Evolutionary conservation across 1,140 invertebrate species (phyloP).

Genomic region (Contarinia nasturtii): DNA sequence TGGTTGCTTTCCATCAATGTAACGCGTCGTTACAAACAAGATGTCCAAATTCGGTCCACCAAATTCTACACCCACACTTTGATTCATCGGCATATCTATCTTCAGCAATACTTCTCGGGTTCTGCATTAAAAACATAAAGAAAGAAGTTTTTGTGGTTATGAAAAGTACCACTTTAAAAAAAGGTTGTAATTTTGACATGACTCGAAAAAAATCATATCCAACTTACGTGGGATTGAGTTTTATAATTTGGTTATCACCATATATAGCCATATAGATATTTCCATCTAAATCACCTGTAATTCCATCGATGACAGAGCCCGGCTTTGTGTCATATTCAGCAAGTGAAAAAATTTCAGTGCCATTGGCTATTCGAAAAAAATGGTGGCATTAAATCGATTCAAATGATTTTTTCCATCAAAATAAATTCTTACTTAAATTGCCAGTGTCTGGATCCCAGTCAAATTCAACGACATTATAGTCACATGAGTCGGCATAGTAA

Average conservation of each 20-base stretch:
- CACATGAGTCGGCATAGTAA: conserved; percentile 38
- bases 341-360: neutral
- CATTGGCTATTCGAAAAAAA: neutral
- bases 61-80: conserved; percentile 61
- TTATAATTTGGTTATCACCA: conserved; percentile 17
- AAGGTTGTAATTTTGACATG: too few species aligned
- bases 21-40: conserved; percentile 56
- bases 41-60: conserved; percentile 55
- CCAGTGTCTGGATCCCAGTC: conserved; percentile 31
- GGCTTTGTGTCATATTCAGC: neutral
- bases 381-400: neutral
- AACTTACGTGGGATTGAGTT: conserved; percentile 15
- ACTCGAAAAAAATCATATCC: too few species aligned
- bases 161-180: neutral
- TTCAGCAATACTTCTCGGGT: conserved; percentile 25
- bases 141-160: neutral
- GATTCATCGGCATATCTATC: conserved; percentile 32
- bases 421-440: conserved; percentile 2
- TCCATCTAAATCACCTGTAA: conserved; percentile 44
- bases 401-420: neutral
- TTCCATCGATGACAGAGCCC: conserved; percentile 32
- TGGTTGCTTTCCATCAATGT: conserved; percentile 31
- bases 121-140: conserved; percentile 9
- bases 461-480: conserved; percentile 30
- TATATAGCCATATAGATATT: conserved; percentile 45